These are phyloP conservation scores for Rhaphigaster nebulosa DNA, from an alignment of 2,888 invertebrate genomes.

Conservation along the genomic window DNA sequence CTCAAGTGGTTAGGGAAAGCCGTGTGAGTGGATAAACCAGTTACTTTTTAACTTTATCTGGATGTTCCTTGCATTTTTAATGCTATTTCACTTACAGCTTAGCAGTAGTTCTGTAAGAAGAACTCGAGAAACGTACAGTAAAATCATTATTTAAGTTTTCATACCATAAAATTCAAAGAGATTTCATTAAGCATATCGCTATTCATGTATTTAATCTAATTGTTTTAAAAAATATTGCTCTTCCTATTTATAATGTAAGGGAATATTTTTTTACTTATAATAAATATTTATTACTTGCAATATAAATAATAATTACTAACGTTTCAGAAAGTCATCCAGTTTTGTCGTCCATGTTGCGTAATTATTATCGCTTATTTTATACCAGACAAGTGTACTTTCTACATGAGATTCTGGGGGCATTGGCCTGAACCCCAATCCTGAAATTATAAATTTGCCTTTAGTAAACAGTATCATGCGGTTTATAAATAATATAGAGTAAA, in stretches of 20 bases:
- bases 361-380: slow-evolving; percentile 84
- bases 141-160: too few relatives aligned
- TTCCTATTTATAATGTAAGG: slow-evolving; percentile 21
- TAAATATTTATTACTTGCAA: slow-evolving; percentile 17
- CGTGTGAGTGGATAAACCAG: too few relatives aligned
- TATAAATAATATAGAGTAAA: neutral
- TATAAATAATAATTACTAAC: slow-evolving; percentile 72
- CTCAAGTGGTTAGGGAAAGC: too few relatives aligned
- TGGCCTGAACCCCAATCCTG: slow-evolving; percentile 96
- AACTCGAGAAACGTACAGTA: too few relatives aligned
- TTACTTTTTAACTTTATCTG: too few relatives aligned
- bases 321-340: slow-evolving; percentile 81
- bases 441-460: slow-evolving; percentile 57
- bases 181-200: too few relatives aligned
- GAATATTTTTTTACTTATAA: slow-evolving; percentile 25
- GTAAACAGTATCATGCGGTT: neutral
- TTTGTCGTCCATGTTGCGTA: slow-evolving; percentile 85
- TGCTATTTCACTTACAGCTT: too few relatives aligned
- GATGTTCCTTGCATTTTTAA: too few relatives aligned
- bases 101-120: too few relatives aligned
- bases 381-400: slow-evolving; percentile 97
- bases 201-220: too few relatives aligned
- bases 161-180: too few relatives aligned
- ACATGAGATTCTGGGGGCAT: slow-evolving; percentile 93
- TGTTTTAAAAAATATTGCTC: neutral